phyloP scores from a whole-genome alignment of 2,113 vertebrate genomes.

The Oriolus oriolus region DNA sequence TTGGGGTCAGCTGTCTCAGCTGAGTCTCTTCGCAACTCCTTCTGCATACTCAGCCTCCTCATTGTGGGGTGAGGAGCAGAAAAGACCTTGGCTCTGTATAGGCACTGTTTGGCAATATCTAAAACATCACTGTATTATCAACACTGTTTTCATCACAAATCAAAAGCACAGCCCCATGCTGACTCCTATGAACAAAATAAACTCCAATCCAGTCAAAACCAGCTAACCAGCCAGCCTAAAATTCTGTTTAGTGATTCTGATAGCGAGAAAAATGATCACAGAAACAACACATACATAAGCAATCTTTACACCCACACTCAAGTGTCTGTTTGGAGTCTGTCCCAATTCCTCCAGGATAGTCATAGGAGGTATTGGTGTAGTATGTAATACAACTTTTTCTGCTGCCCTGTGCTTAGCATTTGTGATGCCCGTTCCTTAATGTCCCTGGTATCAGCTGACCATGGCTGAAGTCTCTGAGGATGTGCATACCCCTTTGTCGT shows the following conservation, averaged over 20 bases:
- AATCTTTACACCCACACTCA: background rate
- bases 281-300: background rate
- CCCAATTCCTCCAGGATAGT: background rate
- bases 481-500: fast-evolving
- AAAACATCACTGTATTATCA: background rate
- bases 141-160: background rate
- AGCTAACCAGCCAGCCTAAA: background rate
- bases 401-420: background rate
- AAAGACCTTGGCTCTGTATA: background rate
- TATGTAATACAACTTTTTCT: background rate
- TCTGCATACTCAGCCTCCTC: background rate
- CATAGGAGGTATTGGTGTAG: background rate
- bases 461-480: background rate
- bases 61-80: background rate
- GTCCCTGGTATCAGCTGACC: background rate
- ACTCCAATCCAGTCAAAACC: background rate
- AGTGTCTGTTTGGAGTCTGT: background rate
- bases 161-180: background rate
- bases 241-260: background rate
- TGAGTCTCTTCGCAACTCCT: background rate
- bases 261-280: background rate
- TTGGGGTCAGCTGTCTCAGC: background rate
- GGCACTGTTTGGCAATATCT: background rate
- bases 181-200: background rate
- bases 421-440: background rate